These are phyloP conservation scores for Lithophane semibrunnea DNA, from an alignment of 2,888 invertebrate genomes.

Conservation along the genomic window DNA sequence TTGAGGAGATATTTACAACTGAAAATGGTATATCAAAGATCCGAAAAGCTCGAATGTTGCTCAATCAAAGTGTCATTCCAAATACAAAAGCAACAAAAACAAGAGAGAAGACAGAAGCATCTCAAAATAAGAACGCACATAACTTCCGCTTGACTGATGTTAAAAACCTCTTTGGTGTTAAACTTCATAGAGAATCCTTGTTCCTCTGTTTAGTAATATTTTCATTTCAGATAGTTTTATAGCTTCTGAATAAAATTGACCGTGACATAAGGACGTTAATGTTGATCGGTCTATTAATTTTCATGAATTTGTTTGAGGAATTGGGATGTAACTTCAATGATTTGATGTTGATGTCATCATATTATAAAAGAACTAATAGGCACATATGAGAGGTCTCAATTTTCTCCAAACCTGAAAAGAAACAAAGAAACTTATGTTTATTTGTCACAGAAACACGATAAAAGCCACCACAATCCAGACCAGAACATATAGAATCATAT, in stretches of 20 bases:
- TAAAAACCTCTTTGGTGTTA: slow-evolving; percentile 47
- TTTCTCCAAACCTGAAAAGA: background rate
- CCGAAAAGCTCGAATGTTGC: background rate
- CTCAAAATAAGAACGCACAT: slow-evolving; percentile 52
- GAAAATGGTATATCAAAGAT: background rate
- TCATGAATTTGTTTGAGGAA: slow-evolving; percentile 1
- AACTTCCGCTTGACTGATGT: slow-evolving; percentile 50
- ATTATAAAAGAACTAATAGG: background rate
- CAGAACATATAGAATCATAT: background rate
- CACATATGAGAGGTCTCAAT: background rate
- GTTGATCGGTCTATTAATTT: slow-evolving; percentile 27
- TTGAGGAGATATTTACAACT: background rate
- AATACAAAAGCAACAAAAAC: slow-evolving; percentile 28
- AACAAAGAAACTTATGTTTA: background rate
- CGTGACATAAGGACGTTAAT: background rate
- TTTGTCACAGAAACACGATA: background rate
- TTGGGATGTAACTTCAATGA: background rate
- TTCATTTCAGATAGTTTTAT: slow-evolving; percentile 40
- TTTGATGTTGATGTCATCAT: background rate
- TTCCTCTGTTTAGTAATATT: slow-evolving; percentile 26
- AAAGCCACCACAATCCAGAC: background rate
- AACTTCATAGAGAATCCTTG: slow-evolving; percentile 39
- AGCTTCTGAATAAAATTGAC: slow-evolving; percentile 31
- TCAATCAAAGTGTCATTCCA: slow-evolving; percentile 23
- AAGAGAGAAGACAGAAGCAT: slow-evolving; percentile 15